Base-by-base conservation (phyloP, 2,888 invertebrate species). In the Drosophila pseudotalamancana region DNA sequence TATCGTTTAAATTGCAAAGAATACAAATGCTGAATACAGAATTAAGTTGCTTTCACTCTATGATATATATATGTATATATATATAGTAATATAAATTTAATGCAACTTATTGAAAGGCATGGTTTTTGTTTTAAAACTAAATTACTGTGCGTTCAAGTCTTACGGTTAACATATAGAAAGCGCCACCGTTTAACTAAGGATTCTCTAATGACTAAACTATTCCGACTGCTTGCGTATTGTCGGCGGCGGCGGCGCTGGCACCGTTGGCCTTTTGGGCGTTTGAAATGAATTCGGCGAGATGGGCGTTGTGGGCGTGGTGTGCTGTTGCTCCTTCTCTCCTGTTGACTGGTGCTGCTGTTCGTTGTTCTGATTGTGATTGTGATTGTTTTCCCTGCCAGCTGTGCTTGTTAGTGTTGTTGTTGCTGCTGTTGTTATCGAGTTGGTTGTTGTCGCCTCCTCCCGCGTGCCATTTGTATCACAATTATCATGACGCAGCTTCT, bases 191-290 rank as follows among this genome's bases (percentile, higher is more conserved):
- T 49, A 49, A 49, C 64, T 64, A 70, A 79, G 73, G 73, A 73
- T 63, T 66, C 64, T 48, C 37, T 48, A 46, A 3, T 21, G 56
- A 40, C 42, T 39, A 45, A 12, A 46, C 35, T 61, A 89, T 51
- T 89, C 90, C 25, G 70, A 50, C 53, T 71, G 81, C 60, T 89
- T 89, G 57, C 90, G 89, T 56, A 77, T 71, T 61, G 80, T 81
- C 14, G 89, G 89, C 18, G 89, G 89, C 14, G 89, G 89, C 23
- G 89, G 89, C 68, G 89, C 89, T 66, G 89, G 89, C 69, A 89
- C 90, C 46, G 89, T 89, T 50, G 90, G 90, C 70, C 89, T 77
- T 67, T 89, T 89, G 29, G 90, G 89, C 68, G 88, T 88, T 40
- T 89, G 75, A 70, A 88, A 80, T 69, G 88, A 87, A 62, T 79